phyloP scores from a whole-genome alignment of 2,797 vertebrate genomes.

The Xerus rutilus region DNA sequence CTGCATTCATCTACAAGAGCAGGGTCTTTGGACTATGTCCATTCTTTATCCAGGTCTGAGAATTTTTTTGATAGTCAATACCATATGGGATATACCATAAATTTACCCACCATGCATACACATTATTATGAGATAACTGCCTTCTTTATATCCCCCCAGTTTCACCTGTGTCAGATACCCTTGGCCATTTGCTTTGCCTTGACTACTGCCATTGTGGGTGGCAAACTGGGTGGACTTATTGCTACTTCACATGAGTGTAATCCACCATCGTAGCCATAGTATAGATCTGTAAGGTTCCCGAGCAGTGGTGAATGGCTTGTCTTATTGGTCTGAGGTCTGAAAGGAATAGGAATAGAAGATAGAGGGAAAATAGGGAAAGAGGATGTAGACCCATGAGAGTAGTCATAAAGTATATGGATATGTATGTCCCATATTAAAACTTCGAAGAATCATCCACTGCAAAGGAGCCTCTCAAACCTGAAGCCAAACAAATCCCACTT shows the following conservation, averaged over 20 bases:
- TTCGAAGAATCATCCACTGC: not conserved
- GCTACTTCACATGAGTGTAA: not conserved
- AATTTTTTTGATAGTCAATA: not conserved
- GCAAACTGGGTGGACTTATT: not conserved
- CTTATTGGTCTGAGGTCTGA: constrained; percentile 3
- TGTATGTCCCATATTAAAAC: not conserved
- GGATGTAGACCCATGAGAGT: not conserved
- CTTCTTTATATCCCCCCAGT: not conserved
- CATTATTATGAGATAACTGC: not conserved
- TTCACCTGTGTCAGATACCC: not conserved
- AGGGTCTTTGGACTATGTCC: not conserved
- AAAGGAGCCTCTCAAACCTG: not conserved
- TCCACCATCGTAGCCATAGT: no score
- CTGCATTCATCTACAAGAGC: not conserved
- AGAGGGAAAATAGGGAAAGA: not conserved
- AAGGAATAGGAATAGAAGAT: constrained; percentile 6
- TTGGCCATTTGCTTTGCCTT: not conserved
- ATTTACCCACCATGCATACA: not conserved
- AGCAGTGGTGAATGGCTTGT: not conserved
- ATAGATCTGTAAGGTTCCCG: not conserved
- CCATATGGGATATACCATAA: not conserved
- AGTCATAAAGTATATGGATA: not conserved
- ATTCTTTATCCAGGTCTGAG: not conserved
- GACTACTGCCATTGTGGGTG: not conserved
- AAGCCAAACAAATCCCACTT: not conserved